Evolutionary conservation across 2,113 vertebrate species (phyloP).

Genomic region (Oriolus oriolus): DNA sequence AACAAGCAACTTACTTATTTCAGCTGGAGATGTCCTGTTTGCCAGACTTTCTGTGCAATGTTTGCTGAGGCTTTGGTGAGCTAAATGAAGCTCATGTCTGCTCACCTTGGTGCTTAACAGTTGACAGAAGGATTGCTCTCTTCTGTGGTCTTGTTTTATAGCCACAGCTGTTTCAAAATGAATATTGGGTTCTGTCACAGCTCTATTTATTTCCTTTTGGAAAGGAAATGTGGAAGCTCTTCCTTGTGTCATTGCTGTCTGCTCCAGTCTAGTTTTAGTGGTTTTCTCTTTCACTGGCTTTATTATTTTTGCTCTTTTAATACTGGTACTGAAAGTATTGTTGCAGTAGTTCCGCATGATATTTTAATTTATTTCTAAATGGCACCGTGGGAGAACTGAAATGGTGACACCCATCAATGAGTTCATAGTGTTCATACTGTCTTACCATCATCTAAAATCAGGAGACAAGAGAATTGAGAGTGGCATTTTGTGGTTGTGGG

Average conservation of each 20-base stretch:
- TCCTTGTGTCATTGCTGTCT: background rate
- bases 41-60: background rate
- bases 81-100: background rate
- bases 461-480: background rate
- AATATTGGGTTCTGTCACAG: background rate
- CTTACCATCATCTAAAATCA: background rate
- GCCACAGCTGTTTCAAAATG: background rate
- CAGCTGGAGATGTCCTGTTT: background rate
- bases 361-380: background rate
- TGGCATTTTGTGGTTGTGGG: background rate
- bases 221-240: background rate
- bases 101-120: background rate
- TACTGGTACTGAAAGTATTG: background rate
- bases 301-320: background rate
- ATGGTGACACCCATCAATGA: background rate
- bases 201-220: background rate
- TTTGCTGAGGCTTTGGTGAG: background rate
- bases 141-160: background rate
- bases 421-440: background rate
- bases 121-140: background rate
- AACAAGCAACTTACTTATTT: background rate
- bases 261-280: background rate
- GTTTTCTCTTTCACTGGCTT: background rate
- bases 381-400: background rate
- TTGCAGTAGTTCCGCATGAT: background rate